Percentiles rank a stretch among this genome's conserved stretches.
phyloP scores from a whole-genome alignment of 1,140 invertebrate genomes.

The Phocides pigmalion region DNA sequence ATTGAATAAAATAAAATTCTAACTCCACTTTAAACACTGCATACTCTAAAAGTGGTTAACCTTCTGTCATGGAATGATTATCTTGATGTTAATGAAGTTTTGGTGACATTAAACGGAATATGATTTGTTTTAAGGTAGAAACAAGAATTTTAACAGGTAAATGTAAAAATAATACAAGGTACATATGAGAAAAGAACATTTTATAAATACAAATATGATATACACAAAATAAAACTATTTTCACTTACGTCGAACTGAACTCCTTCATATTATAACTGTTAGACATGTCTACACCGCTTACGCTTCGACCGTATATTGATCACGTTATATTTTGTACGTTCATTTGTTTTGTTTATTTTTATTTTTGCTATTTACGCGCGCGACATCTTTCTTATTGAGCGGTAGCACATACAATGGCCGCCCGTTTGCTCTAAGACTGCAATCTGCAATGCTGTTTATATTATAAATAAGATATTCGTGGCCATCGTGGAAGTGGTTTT shows the following conservation, averaged over 20 bases:
- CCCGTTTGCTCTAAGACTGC: constrained; percentile 5
- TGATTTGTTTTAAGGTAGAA: neutral
- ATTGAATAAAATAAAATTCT: too few relatives aligned
- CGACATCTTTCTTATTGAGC: constrained; percentile 49
- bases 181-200: too few relatives aligned
- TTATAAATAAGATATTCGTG: constrained; percentile 45
- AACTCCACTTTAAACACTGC: too few relatives aligned
- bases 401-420: constrained; percentile 37
- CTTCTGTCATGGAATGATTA: neutral
- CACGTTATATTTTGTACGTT: constrained; percentile 21
- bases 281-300: constrained; percentile 52
- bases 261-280: constrained; percentile 77
- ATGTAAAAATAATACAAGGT: too few relatives aligned
- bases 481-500: constrained; percentile 29
- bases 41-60: constrained; percentile 7
- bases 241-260: constrained; percentile 76
- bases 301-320: constrained; percentile 10
- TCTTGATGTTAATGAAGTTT: neutral
- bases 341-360: constrained; percentile 47
- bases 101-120: neutral
- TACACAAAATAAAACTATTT: constrained; percentile 6
- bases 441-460: constrained; percentile 44
- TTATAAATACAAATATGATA: too few relatives aligned
- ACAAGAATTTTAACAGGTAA: neutral
- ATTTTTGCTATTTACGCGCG: constrained; percentile 37